A percentile compares a stretch with the other conserved stretches of the same genome.
Evolutionary conservation across 92 coral and sea anemone genomes (phyloP).

Genomic region (Paragorgia papillata): DNA sequence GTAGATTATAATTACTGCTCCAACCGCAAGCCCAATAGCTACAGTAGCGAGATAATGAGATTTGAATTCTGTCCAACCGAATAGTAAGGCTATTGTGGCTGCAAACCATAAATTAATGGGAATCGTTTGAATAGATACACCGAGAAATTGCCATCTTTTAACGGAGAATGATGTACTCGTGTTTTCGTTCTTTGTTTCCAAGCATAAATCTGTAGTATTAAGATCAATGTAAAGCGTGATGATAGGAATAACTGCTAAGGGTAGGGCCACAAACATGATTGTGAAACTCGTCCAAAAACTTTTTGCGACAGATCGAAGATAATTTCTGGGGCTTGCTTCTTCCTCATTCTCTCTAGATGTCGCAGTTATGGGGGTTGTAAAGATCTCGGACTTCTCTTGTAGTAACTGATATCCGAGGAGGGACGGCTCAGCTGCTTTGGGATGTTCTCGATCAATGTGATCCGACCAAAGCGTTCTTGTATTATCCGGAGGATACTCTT

Average conservation of each 20-base stretch:
- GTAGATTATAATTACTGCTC: not conserved
- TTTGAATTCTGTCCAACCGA: slow-evolving; percentile 17
- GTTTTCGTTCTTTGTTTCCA: not conserved
- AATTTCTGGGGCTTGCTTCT: no score
- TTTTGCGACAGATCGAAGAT: not conserved
- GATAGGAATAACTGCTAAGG: not conserved
- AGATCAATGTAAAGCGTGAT: not conserved
- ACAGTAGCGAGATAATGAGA: not conserved
- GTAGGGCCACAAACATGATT: not conserved
- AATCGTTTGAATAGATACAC: not conserved
- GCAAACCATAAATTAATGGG: not conserved
- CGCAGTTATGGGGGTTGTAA: no score
- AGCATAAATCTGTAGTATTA: slow-evolving; percentile 5
- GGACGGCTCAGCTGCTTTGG: no score
- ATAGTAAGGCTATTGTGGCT: not conserved
- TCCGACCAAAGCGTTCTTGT: no score
- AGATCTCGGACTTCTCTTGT: no score
- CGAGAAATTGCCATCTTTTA: not conserved
- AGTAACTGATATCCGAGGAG: no score
- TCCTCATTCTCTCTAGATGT: no score
- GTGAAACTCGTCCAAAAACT: not conserved
- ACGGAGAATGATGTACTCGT: not conserved
- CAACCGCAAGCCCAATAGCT: not conserved
- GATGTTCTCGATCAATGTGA: no score
- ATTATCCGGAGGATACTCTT: no score